Percentiles rank a stretch among this genome's conserved stretches.
Conservation (phyloP, 2,113 vertebrate species). For the Misgurnus anguillicaudatus region DNA sequence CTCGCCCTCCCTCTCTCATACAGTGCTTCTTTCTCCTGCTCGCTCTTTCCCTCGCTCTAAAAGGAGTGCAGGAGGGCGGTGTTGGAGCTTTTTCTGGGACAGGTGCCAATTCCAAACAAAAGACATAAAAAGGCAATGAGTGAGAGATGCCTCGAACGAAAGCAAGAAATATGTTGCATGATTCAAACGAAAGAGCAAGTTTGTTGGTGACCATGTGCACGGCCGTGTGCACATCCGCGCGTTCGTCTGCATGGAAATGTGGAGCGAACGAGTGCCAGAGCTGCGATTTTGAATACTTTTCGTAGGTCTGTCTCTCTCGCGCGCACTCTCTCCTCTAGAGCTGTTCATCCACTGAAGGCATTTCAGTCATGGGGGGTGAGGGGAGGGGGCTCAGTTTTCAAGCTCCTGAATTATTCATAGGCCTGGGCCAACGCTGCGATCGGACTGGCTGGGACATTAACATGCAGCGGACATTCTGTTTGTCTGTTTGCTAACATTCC, state of each 20-base stretch:
- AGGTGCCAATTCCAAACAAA: conserved; percentile 92
- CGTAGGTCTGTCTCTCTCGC: conserved; percentile 24
- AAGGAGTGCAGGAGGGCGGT: conserved; percentile 79
- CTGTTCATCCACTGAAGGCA: conserved; percentile 75
- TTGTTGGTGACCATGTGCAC: conserved; percentile 48
- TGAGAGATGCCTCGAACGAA: conserved; percentile 70
- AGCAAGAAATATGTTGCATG: conserved; percentile 58
- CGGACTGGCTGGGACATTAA: conserved; percentile 83
- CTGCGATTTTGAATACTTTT: conserved; percentile 62
- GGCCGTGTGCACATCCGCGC: not conserved
- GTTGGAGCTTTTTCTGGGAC: conserved; percentile 84
- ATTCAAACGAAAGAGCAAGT: conserved; percentile 58
- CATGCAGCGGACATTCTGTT: conserved; percentile 87
- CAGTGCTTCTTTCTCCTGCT: conserved; percentile 57
- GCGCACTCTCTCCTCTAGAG: conserved; percentile 57
- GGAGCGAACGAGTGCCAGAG: conserved; percentile 52
- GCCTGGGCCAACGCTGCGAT: conserved; percentile 78
- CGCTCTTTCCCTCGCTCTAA: conserved; percentile 70
- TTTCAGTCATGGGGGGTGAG: conserved; percentile 71
- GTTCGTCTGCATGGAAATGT: conserved; percentile 49
- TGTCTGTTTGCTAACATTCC: conserved; percentile 94
- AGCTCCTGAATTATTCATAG: conserved; percentile 89
- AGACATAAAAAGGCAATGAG: conserved; percentile 83
- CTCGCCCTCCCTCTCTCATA: conserved; percentile 56
- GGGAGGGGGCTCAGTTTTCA: conserved; percentile 66